phyloP scores from a whole-genome alignment of 2,797 vertebrate genomes.

The Halcyon leucocephala region DNA sequence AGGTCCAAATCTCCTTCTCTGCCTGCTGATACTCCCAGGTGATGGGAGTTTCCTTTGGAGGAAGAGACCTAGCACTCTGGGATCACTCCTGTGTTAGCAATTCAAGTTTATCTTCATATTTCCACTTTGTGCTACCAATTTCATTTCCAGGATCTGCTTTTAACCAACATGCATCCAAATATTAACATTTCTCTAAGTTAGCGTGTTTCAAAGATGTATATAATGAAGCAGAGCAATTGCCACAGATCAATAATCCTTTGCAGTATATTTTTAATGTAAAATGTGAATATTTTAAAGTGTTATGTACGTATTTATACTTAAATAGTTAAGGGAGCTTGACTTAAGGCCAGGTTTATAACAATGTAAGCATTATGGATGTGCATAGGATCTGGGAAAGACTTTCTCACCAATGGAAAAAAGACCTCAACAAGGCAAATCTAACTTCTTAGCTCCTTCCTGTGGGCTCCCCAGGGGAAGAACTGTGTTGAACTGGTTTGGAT shows the following conservation, averaged over 20 bases:
- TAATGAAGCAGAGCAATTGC: not conserved
- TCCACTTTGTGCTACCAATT: not conserved
- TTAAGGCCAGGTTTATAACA: not conserved
- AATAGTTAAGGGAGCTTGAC: not conserved
- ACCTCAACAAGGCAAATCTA: not conserved
- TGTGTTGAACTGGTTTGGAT: not conserved
- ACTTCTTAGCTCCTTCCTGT: not conserved
- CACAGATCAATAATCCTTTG: not conserved
- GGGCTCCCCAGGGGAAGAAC: not conserved
- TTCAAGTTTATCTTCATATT: not conserved
- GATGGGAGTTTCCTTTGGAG: not conserved
- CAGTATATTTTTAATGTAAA: not conserved
- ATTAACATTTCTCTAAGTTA: not conserved
- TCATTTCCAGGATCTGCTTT: not conserved
- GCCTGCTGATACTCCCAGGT: not conserved
- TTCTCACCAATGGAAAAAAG: not conserved
- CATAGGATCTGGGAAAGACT: not conserved
- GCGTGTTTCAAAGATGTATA: not conserved
- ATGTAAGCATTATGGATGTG: not conserved
- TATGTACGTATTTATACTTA: not conserved
- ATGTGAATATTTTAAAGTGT: not conserved
- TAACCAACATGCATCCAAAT: not conserved
- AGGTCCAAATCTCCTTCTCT: not conserved
- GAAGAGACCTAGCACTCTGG: not conserved
- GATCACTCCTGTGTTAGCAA: not conserved